These are phyloP conservation scores for Oxyscelio sp. DNA, from an alignment of 2,888 invertebrate species.

Conservation along the genomic window DNA sequence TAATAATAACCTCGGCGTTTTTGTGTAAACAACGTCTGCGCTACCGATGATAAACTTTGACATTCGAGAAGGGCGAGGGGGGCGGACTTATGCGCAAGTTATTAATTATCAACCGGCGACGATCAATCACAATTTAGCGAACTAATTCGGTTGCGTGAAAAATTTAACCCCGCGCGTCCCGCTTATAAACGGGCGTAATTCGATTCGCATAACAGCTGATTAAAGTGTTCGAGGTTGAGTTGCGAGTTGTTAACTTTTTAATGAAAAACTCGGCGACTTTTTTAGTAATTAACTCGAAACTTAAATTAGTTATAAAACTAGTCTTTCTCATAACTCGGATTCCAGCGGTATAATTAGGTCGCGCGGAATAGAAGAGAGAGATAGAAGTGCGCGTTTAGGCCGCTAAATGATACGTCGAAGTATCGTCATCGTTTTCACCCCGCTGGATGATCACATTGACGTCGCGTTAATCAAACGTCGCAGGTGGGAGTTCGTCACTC, in stretches of 20 bases:
- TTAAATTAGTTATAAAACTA: slow-evolving; percentile 16
- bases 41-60: slow-evolving; percentile 18
- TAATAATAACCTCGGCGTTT: slow-evolving; percentile 15
- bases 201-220: no score
- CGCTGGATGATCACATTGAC: no score
- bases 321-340: not conserved
- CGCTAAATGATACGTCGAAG: no score
- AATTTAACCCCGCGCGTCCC: no score
- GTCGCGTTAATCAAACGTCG: no score
- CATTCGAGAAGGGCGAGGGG: slow-evolving; percentile 5
- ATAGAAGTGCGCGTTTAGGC: not conserved
- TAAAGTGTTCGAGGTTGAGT: no score
- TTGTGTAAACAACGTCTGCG: slow-evolving; percentile 5
- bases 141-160: not conserved
- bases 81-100: not conserved
- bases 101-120: slow-evolving; percentile 10
- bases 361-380: not conserved
- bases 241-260: no score
- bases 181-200: no score
- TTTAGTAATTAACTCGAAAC: not conserved
- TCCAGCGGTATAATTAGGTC: not conserved
- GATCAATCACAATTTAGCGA: slow-evolving; percentile 14
- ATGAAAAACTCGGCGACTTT: not conserved
- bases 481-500: not conserved
- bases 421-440: no score